A percentile compares a stretch with the other conserved stretches of the same genome.
Conservation (phyloP, 2,797 vertebrate genomes). For the Hylomyscus alleni region DNA sequence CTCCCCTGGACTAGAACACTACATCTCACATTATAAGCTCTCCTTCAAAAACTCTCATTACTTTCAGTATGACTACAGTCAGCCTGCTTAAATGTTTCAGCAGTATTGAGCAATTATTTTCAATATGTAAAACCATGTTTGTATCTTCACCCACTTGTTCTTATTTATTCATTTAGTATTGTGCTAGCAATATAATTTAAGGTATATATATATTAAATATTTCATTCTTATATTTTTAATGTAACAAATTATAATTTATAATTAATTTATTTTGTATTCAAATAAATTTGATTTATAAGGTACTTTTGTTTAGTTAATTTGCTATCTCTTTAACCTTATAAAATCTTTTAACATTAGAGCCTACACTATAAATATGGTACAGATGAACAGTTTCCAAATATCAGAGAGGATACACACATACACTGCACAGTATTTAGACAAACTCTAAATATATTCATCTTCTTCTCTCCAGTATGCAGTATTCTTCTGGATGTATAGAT, state of each 20-base stretch:
- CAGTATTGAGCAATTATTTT: not conserved
- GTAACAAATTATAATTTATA: not conserved
- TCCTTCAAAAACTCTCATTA: not conserved
- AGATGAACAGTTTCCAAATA: not conserved
- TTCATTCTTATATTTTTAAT: not conserved
- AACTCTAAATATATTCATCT: not conserved
- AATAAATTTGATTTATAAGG: not conserved
- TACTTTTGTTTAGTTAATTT: not conserved
- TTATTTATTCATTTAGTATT: not conserved
- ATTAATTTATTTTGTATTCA: not conserved
- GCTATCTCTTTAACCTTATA: not conserved
- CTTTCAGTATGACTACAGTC: not conserved
- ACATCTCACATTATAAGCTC: not conserved
- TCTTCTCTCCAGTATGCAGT: not conserved
- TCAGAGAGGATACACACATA: not conserved
- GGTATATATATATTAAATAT: not conserved
- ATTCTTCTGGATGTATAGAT: not conserved
- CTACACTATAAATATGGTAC: not conserved
- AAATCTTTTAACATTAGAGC: not conserved
- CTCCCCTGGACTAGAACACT: no score
- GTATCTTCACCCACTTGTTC: not conserved
- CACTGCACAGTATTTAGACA: not conserved
- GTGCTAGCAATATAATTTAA: not conserved
- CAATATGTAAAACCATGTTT: not conserved
- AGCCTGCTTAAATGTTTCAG: not conserved